These are phyloP conservation scores for Catharus bicknelli DNA, from an alignment of 2,113 vertebrate species.

Conservation along the genomic window DNA sequence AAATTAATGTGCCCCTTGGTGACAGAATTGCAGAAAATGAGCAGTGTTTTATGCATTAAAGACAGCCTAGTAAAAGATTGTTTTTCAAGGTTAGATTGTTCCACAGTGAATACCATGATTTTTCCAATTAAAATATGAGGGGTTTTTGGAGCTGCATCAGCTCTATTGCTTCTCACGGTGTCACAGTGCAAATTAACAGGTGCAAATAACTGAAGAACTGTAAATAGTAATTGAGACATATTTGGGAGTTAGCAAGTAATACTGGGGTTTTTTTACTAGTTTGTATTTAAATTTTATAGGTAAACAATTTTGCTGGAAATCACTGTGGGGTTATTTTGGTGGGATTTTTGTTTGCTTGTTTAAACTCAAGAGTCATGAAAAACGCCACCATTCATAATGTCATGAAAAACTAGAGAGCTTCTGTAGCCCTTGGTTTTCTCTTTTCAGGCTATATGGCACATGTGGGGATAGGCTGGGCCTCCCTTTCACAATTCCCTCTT, in stretches of 20 bases:
- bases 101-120: constrained; percentile 8
- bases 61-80: constrained; percentile 40
- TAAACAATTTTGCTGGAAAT: not conserved
- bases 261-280: not conserved
- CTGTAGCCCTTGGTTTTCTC: not conserved
- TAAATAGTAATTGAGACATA: not conserved
- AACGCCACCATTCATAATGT: not conserved
- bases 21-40: constrained; percentile 32
- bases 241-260: not conserved
- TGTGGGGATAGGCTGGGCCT: not conserved
- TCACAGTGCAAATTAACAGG: not conserved
- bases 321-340: not conserved
- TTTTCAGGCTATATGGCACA: not conserved
- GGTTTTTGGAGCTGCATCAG: not conserved
- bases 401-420: not conserved
- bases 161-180: not conserved
- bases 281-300: not conserved
- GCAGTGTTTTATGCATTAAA: constrained; percentile 56
- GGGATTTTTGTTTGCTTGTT: not conserved
- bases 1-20: constrained; percentile 40
- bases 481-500: not conserved
- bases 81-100: constrained; percentile 56
- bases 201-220: not conserved
- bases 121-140: constrained; percentile 21
- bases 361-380: not conserved